phyloP scores from a whole-genome alignment of 2,113 vertebrate species.

The Lagopus muta region DNA sequence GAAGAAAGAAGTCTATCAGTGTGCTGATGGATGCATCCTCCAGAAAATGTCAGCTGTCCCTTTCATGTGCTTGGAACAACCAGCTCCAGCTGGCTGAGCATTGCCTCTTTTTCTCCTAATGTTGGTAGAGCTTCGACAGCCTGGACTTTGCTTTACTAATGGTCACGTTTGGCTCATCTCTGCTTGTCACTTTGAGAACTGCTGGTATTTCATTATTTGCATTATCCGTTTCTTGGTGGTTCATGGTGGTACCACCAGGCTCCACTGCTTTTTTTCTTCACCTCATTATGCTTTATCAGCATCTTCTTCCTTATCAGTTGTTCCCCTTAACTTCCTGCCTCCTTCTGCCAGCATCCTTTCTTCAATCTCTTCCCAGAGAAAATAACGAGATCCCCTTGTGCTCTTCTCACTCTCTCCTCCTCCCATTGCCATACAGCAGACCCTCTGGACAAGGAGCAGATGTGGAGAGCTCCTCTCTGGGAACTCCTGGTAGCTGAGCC shows the following conservation, averaged over 20 bases:
- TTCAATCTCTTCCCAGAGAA: background rate
- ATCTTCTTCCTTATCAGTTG: background rate
- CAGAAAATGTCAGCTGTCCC: conserved; percentile 7
- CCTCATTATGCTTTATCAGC: background rate
- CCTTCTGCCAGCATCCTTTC: background rate
- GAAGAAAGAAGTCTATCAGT: background rate
- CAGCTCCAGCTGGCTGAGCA: background rate
- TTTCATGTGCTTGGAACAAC: background rate
- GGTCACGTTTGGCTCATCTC: background rate
- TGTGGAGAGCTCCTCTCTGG: background rate
- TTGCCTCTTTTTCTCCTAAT: background rate
- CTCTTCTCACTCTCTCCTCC: background rate
- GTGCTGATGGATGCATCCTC: conserved; percentile 10
- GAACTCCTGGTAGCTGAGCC: background rate
- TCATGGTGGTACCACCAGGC: background rate
- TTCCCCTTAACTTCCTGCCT: background rate
- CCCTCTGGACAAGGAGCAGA: background rate
- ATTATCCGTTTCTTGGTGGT: background rate
- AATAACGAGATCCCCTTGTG: background rate
- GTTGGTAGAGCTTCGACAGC: background rate
- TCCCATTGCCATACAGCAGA: background rate
- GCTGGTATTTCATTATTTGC: background rate
- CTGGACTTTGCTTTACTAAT: background rate
- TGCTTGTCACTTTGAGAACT: background rate
- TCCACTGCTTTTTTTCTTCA: background rate